Conservation (phyloP, 2,113 vertebrate species). For the Emydocephalus ijimae region DNA sequence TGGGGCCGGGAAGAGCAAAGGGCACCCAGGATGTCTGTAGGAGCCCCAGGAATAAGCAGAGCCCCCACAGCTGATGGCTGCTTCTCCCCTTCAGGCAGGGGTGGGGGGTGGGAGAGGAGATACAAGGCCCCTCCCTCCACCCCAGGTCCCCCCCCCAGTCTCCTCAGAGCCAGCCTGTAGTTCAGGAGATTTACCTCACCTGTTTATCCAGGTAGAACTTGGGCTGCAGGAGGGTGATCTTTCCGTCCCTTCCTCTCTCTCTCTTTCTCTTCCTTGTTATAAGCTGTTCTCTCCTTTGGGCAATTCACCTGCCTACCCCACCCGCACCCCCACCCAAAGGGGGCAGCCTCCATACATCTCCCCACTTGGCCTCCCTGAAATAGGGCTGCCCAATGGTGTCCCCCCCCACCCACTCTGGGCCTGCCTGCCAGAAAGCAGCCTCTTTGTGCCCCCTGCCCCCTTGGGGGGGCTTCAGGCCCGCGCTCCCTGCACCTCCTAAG, state of each 20-base stretch:
- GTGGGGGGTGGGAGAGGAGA: neutral
- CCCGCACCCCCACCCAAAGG: neutral
- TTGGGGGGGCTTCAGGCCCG: neutral
- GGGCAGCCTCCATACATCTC: neutral
- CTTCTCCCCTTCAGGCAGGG: neutral
- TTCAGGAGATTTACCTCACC: neutral
- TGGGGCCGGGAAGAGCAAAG: neutral
- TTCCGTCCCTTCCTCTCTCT: neutral
- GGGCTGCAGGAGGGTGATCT: neutral
- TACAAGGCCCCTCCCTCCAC: neutral
- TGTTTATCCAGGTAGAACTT: neutral
- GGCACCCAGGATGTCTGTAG: neutral
- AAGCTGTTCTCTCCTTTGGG: neutral
- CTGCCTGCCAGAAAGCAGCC: neutral
- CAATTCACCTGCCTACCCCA: neutral
- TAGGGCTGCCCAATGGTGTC: fast-evolving
- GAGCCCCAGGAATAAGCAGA: neutral
- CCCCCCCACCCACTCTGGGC: neutral
- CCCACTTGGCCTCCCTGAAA: neutral
- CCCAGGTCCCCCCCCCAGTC: neutral
- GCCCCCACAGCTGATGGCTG: neutral
- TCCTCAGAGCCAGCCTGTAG: neutral
- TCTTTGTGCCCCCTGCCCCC: neutral
- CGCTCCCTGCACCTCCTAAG: no score
- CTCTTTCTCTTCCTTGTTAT: neutral